Percentiles rank a stretch among this genome's conserved stretches.
phyloP scores from a whole-genome alignment of 2,797 vertebrate genomes.

The Enteromius anoplus region DNA sequence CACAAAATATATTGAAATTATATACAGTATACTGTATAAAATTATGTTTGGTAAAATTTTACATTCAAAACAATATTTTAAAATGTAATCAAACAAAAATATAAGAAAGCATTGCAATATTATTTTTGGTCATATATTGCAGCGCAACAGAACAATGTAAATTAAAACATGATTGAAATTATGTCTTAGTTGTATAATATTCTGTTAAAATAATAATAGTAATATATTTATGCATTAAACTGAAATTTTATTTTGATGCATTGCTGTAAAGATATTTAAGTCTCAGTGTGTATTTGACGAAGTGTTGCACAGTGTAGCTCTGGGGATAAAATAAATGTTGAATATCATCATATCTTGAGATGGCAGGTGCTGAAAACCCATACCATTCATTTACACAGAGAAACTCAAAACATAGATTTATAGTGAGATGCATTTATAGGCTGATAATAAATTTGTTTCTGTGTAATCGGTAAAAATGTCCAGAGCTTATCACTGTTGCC shows the following conservation, averaged over 20 bases:
- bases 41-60: background rate
- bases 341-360: background rate
- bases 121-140: background rate
- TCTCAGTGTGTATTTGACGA: background rate
- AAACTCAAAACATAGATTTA: background rate
- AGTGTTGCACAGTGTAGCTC: background rate
- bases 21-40: no score
- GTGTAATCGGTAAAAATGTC: background rate
- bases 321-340: background rate
- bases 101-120: background rate
- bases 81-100: background rate
- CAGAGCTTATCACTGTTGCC: background rate
- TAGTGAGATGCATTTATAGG: background rate
- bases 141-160: background rate
- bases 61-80: background rate
- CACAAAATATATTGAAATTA: no score
- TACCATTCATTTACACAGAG: background rate
- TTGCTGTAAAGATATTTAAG: background rate
- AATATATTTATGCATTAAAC: background rate
- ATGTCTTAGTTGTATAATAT: background rate
- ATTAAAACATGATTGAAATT: background rate
- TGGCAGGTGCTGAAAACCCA: background rate
- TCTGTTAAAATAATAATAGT: background rate
- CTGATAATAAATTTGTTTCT: background rate
- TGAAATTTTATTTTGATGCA: background rate